Base-by-base conservation (phyloP, 2,113 vertebrate genomes). In the Limanda limanda region DNA sequence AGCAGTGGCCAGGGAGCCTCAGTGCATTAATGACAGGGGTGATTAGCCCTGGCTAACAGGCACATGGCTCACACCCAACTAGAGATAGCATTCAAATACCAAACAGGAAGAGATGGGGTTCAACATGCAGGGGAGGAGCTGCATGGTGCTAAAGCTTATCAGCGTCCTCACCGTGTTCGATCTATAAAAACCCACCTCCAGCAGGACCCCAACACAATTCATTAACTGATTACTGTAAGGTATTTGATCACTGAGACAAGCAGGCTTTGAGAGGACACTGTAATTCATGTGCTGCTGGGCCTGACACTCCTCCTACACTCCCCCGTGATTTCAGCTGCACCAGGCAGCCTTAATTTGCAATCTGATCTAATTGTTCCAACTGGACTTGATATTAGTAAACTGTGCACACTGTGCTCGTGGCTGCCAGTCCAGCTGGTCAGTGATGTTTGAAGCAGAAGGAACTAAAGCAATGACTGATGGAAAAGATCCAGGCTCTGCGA, bases 11-110 rank as follows among this genome's bases (percentile, higher is more conserved):
- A 72, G 35, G 77, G 68, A 70, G 20, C 45, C 57, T 40, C n/a
- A 1, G 76, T 51, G 57, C 57, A 52, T 65, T 81, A 89, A 88
- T 83, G 79, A 87, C 31, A 9, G 54, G 60, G 79, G 79, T 71
- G 71, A 89, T 88, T 85, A 79, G 70, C 64, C 42, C 21, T 2
- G 5, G 68, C 70, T 70, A 70, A 76, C 51, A 61, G 70, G 60
- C 20, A n/a, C 51, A 54, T n/a, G 20, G 51, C 51, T 54, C 51
- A 8, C 51, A 21, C 20, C 51, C 27, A 73, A 24, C 55, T 17
- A 20, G 52, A 71, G 61, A 79, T 67, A 68, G 63, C 77, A 65
- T 83, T 74, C 31, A 67, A 75, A 68, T 20, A 56, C 17, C 35
- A 61, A 77, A 65, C 25, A 73, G 69, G 82, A 48, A 68, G 31